These are phyloP conservation scores for Tupiocoris notatus DNA, from an alignment of 2,888 invertebrate species.

Conservation along the genomic window DNA sequence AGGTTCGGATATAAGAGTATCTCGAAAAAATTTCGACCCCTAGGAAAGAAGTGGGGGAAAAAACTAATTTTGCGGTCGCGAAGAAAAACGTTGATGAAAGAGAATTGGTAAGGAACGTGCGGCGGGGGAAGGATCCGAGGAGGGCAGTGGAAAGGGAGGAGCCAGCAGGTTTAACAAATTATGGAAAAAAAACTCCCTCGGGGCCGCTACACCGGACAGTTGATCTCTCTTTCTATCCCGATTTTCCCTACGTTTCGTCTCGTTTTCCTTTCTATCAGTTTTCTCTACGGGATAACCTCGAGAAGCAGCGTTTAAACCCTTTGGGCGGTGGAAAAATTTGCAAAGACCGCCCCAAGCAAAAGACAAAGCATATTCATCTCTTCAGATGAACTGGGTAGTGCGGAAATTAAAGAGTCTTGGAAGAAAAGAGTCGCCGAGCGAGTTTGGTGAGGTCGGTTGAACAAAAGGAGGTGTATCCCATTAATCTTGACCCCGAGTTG, in stretches of 20 bases:
- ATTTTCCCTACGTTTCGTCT: neutral
- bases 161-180: constrained; percentile 42
- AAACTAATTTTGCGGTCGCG: constrained; percentile 38
- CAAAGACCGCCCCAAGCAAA: neutral
- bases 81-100: constrained; percentile 34
- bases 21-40: neutral
- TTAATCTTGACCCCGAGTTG: constrained; percentile 33
- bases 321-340: constrained; percentile 3
- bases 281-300: neutral
- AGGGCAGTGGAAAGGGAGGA: constrained; percentile 45
- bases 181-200: constrained; percentile 31
- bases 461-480: constrained; percentile 39
- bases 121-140: constrained; percentile 13
- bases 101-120: constrained; percentile 27
- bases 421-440: neutral
- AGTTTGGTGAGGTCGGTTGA: constrained; percentile 20
- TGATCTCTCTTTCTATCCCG: neutral
- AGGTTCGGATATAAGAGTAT: constrained; percentile 19
- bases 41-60: constrained; percentile 3
- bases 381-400: neutral
- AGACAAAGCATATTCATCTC: constrained; percentile 40
- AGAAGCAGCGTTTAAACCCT: constrained; percentile 2
- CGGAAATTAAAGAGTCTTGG: constrained; percentile 19
- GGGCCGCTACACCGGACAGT: constrained; percentile 3
- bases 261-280: neutral